These are phyloP conservation scores for Marmota flaviventris DNA, from an alignment of 2,113 vertebrate species.

Conservation along the genomic window DNA sequence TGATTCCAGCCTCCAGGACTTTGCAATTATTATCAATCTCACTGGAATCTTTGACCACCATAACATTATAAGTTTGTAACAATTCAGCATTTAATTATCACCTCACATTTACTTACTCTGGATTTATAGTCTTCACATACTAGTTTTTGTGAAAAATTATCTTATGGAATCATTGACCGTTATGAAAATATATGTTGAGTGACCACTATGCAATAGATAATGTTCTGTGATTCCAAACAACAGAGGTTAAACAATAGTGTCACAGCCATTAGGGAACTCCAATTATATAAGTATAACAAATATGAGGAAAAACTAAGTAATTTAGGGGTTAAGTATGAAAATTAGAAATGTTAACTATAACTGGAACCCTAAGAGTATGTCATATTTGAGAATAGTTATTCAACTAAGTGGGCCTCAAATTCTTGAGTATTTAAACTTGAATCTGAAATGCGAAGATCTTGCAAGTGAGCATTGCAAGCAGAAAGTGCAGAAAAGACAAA, in stretches of 20 bases:
- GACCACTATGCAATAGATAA: not conserved
- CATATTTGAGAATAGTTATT: not conserved
- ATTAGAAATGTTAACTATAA: not conserved
- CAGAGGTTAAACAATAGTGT: not conserved
- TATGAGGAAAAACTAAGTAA: not conserved
- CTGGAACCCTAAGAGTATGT: not conserved
- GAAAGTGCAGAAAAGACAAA: not conserved
- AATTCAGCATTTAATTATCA: not conserved
- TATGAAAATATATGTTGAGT: not conserved
- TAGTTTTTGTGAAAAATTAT: not conserved
- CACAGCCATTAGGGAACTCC: not conserved
- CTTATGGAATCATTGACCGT: not conserved
- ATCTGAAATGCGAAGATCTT: not conserved
- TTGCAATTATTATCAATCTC: not conserved
- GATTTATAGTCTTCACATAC: not conserved
- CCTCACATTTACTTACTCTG: not conserved
- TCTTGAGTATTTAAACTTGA: not conserved
- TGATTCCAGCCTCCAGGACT: not conserved
- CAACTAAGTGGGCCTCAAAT: not conserved
- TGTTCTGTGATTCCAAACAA: not conserved
- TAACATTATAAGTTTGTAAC: not conserved
- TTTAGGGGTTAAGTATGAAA: not conserved
- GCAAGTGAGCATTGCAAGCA: not conserved
- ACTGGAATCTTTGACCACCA: not conserved
- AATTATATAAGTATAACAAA: not conserved